These are phyloP conservation scores for Diplogasteroides magnus DNA, from an alignment of 1,140 invertebrate species.

Conservation along the genomic window DNA sequence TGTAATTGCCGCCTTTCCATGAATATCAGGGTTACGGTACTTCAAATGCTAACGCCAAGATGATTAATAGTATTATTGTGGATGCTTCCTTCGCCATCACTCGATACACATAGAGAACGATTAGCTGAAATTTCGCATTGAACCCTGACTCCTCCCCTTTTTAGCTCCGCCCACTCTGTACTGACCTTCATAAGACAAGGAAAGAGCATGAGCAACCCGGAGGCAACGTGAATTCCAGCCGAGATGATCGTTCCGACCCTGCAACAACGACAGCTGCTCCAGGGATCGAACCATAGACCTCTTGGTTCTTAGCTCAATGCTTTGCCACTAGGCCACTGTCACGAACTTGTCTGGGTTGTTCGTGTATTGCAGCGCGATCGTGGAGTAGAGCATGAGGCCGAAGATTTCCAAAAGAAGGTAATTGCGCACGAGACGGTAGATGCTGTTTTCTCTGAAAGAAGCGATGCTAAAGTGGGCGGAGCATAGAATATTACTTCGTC, in stretches of 20 bases:
- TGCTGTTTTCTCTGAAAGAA: background rate
- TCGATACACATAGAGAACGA: background rate
- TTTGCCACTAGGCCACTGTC: too few species aligned
- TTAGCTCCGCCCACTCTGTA: too few species aligned
- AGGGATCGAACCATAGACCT: background rate
- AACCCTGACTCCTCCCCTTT: too few species aligned
- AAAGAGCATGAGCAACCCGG: background rate
- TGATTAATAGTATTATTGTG: background rate
- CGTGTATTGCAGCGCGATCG: background rate
- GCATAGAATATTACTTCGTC: background rate
- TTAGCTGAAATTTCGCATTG: background rate
- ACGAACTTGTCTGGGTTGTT: background rate
- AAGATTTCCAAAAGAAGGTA: background rate
- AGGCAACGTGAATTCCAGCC: background rate
- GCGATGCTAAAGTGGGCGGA: too few species aligned
- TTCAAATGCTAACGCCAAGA: background rate
- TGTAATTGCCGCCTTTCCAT: too few species aligned
- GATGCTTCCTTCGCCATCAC: background rate
- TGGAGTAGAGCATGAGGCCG: background rate
- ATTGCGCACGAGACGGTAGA: background rate
- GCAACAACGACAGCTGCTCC: background rate
- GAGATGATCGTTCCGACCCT: background rate
- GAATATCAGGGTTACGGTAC: too few species aligned
- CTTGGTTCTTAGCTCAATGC: background rate
- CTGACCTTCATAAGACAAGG: background rate